Evolutionary conservation across 2,797 vertebrate genomes (phyloP).

Genomic region (Spheniscus humboldti): DNA sequence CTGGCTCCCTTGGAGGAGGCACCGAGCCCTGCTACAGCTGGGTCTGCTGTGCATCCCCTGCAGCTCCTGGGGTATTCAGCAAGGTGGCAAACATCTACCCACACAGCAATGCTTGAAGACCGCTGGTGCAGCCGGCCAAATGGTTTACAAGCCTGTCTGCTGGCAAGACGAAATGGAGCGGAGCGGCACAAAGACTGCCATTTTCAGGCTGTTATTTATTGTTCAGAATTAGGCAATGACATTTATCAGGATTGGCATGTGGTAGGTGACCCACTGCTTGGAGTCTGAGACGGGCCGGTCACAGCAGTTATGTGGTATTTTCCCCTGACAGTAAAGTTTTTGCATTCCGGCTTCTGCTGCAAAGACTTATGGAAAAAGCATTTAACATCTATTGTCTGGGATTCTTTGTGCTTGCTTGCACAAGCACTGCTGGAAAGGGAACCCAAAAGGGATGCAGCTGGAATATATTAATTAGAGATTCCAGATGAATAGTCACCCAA

Average conservation of each 20-base stretch:
- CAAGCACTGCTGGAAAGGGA: neutral
- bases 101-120: accelerated
- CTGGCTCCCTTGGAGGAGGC: neutral
- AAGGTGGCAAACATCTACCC: neutral
- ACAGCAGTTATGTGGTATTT: neutral
- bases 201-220: neutral
- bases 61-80: accelerated
- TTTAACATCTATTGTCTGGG: conserved; percentile 45
- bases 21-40: accelerated
- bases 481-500: neutral
- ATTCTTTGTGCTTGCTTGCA: neutral
- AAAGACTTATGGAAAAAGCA: conserved; percentile 16
- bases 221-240: neutral
- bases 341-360: neutral
- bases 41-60: neutral
- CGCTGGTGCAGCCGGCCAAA: accelerated
- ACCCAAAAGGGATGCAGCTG: conserved; percentile 26
- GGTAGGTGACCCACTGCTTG: neutral
- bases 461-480: neutral
- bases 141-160: neutral
- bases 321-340: neutral
- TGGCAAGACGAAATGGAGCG: accelerated
- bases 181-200: neutral
- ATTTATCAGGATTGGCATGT: neutral
- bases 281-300: neutral